Evolutionary conservation across 2,888 invertebrate species (phyloP), one percentile per base, ranked within the genome.

Genomic region (Polymixis flavicincta): DNA sequence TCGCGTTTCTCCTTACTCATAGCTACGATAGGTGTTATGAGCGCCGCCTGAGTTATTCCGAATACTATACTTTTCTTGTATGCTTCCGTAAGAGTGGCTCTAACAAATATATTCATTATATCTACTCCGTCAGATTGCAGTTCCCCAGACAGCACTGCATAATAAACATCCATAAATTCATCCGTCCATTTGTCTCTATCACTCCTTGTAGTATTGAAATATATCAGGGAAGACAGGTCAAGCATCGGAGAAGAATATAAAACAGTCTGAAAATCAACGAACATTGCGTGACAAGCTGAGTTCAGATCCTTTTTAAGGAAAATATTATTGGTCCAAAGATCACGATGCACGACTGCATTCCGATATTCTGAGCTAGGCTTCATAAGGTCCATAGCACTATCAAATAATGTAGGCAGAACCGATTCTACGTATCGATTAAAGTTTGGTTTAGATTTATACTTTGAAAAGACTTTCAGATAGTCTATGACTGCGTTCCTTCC

Each of bases 201-300:
- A 48, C 90, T 83, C 64, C 92, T 92, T 1, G 93, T 92, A 1
- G 97, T 95, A 85, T 97, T 97, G n/a, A 97, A 93, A 88, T 97
- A 97, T 54, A 97, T 88, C 19, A 97, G 85, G 4, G 97, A 95
- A 22, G 97, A 93, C 19, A 97, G 88, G 86, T 98, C 98, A 69
- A 97, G 93, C 86, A 97, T 97, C 0, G 98, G 97, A 0, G 98
- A 97, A 8, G 96, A 95, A 87, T 98, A 98, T 19, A 98, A 92
- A 0, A 97, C 95, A 65, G 98, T 94, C 91, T 98, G 98, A 88
- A 97, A 98, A 90, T 98, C 98, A 9, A 98, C 97, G 52, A 98
- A 90, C 48, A 97, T 88, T 57, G 97, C 96, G 4, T 97, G 93
- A 4, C 95, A 94, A 11, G 88, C 88, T 0, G 93, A 92, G 50